Conservation (phyloP, 2,797 vertebrate genomes). For the Gambusia yucatana region DNA sequence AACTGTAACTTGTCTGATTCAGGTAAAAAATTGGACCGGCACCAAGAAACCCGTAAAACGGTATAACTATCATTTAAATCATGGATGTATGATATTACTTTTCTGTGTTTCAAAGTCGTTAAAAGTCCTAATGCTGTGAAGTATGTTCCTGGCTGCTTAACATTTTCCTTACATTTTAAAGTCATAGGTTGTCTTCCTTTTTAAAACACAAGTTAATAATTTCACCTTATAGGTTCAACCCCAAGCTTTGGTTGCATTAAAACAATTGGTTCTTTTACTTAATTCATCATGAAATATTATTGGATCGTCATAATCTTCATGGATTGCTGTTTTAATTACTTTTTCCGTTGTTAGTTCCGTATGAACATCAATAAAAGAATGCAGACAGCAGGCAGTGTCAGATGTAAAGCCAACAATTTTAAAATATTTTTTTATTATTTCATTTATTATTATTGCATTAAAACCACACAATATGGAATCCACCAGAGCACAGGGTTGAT, state of each 20-base stretch:
- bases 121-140: not conserved
- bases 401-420: not conserved
- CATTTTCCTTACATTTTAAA: not conserved
- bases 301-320: not conserved
- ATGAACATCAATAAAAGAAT: not conserved
- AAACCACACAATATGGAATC: not conserved
- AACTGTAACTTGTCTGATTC: not conserved
- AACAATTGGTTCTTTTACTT: not conserved
- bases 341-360: not conserved
- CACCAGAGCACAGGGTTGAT: no score
- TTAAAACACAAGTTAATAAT: not conserved
- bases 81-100: not conserved
- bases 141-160: not conserved
- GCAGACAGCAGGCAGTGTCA: not conserved
- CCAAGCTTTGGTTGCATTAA: not conserved
- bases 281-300: not conserved
- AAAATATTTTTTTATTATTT: not conserved
- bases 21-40: not conserved
- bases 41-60: not conserved
- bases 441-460: not conserved
- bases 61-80: not conserved
- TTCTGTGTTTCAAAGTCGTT: not conserved
- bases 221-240: not conserved
- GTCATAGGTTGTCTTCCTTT: not conserved
- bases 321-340: not conserved